Conservation (phyloP, 2,888 invertebrate species). For the Phyto melanocephala region DNA sequence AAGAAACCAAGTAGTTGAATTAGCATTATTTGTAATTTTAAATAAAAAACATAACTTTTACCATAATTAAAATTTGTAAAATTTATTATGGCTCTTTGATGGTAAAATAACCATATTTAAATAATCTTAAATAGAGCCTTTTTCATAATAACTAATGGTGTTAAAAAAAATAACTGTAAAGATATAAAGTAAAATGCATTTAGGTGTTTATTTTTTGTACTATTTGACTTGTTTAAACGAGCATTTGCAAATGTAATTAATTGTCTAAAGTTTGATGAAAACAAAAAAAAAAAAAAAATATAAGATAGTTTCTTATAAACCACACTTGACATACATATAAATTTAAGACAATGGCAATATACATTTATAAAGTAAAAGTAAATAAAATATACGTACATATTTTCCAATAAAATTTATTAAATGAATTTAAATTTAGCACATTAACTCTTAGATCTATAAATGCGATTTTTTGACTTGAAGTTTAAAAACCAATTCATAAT, state of each 20-base stretch:
- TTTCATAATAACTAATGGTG: conserved; percentile 25
- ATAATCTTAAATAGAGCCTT: conserved; percentile 41
- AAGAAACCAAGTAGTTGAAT: not conserved
- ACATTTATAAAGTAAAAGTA: conserved; percentile 15
- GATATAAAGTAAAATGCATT: conserved; percentile 40
- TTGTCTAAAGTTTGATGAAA: conserved; percentile 19
- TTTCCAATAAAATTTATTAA: conserved; percentile 17
- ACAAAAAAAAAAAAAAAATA: conserved; percentile 2
- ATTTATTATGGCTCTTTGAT: conserved; percentile 30
- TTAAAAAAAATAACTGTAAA: conserved; percentile 16
- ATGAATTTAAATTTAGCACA: conserved; percentile 39
- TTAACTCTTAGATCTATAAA: conserved; percentile 24
- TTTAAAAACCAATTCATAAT: no score
- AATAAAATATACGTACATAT: conserved; percentile 31
- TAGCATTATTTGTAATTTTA: conserved; percentile 37
- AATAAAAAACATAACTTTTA: not conserved
- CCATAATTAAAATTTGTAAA: conserved; percentile 23
- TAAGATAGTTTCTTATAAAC: conserved; percentile 4
- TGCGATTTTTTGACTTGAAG: no score
- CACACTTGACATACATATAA: no score
- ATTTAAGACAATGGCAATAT: not conserved
- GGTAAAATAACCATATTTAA: conserved; percentile 10
- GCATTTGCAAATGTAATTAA: not conserved
- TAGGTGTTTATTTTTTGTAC: conserved; percentile 38
- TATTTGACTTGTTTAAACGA: conserved; percentile 5